A percentile compares a stretch with the other conserved stretches of the same genome.
phyloP scores from a whole-genome alignment of 2,888 invertebrate species.

The Tetramorium bicarinatum region DNA sequence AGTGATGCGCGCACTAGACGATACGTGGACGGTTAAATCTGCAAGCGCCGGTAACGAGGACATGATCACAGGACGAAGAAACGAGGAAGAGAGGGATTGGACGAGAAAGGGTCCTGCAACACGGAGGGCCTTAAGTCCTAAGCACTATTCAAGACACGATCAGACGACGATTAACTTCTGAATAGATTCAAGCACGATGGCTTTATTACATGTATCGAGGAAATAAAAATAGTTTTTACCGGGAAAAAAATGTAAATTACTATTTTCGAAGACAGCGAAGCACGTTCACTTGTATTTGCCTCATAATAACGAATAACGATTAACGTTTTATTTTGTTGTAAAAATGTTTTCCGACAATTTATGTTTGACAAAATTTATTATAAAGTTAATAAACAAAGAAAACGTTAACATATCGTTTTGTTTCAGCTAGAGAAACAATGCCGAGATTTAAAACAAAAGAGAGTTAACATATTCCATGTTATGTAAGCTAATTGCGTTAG shows the following conservation, averaged over 20 bases:
- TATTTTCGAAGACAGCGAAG: neutral
- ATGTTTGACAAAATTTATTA: neutral
- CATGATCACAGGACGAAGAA: conserved; percentile 32
- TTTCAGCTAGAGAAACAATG: neutral
- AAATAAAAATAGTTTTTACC: conserved; percentile 1
- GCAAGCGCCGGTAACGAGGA: conserved; percentile 53
- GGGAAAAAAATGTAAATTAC: neutral
- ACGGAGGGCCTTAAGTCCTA: conserved; percentile 22
- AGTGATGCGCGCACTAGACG: conserved; percentile 44
- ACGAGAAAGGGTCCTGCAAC: neutral
- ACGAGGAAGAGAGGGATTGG: conserved; percentile 8
- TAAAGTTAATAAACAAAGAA: neutral
- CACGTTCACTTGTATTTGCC: neutral
- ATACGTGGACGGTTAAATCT: conserved; percentile 49
- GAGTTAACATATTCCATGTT: neutral
- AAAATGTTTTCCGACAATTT: neutral
- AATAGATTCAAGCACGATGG: conserved; percentile 19
- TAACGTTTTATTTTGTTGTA: neutral
- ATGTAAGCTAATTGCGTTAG: neutral
- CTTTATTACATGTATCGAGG: conserved; percentile 15
- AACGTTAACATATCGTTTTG: neutral
- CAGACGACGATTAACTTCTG: conserved; percentile 47
- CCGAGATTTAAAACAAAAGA: neutral
- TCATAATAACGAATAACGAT: neutral
- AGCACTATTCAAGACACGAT: conserved; percentile 31